A percentile compares a stretch with the other conserved stretches of the same genome.
Conservation (phyloP, 2,888 invertebrate genomes). For the Chirona hameri region DNA sequence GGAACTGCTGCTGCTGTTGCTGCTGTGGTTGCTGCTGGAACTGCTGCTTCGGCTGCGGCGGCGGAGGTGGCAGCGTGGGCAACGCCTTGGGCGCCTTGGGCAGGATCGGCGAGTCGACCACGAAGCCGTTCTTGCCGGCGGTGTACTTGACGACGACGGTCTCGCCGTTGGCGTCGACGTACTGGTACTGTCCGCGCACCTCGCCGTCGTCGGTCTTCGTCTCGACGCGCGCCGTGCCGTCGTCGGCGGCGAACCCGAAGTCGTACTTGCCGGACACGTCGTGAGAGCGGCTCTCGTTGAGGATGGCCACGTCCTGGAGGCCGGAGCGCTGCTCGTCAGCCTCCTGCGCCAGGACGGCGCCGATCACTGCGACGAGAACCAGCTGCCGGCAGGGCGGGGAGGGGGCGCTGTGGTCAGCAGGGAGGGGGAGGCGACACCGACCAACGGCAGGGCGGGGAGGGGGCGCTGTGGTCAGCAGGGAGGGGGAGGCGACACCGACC, state of each 20-base stretch:
- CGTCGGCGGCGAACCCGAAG: slow-evolving; percentile 1
- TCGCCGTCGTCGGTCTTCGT: not conserved
- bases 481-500: no score
- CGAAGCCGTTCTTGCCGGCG: slow-evolving; percentile 6
- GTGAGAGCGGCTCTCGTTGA: slow-evolving; percentile 5
- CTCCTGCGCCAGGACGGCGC: not conserved
- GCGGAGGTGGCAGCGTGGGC: not conserved
- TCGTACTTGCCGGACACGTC: slow-evolving; percentile 4
- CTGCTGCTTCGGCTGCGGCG: not conserved
- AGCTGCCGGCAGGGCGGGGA: no score
- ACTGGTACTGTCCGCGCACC: slow-evolving; percentile 12
- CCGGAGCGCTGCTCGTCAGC: not conserved
- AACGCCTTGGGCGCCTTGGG: not conserved
- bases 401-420: no score
- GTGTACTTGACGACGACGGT: slow-evolving; percentile 5
- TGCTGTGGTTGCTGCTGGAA: no score
- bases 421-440: no score
- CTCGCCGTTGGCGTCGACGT: not conserved
- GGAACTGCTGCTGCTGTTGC: no score
- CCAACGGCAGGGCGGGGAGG: no score
- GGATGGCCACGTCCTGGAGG: not conserved
- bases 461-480: no score
- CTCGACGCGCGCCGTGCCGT: slow-evolving; percentile 1
- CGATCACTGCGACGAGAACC: not conserved
- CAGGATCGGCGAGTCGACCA: not conserved